phyloP scores from a whole-genome alignment of 2,113 vertebrate genomes.

The Paedocypris sp. region DNA sequence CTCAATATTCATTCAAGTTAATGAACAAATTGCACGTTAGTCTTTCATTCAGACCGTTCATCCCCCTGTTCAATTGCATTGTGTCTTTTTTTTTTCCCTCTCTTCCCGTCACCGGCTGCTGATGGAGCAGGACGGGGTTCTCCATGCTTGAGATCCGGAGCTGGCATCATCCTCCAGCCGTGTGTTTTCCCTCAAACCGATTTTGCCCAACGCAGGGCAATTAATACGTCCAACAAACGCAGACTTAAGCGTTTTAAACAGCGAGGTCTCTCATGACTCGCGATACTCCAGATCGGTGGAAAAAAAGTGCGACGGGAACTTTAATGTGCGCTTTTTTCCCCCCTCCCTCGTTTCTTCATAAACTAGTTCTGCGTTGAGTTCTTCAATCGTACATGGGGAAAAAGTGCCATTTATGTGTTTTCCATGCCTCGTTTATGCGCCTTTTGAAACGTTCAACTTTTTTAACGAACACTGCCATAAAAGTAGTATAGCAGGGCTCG shows the following conservation, averaged over 20 bases:
- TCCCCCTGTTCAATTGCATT: too few species aligned
- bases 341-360: not conserved
- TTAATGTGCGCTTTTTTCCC: conserved; percentile 11
- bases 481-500: conserved; percentile 22
- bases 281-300: not conserved
- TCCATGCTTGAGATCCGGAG: not conserved
- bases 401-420: conserved; percentile 32
- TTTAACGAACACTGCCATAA: conserved; percentile 30
- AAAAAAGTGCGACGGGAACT: not conserved
- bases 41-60: too few species aligned
- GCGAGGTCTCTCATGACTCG: conserved; percentile 13
- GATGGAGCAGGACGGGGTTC: not conserved
- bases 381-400: conserved; percentile 11
- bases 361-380: conserved; percentile 12
- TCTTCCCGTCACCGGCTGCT: not conserved
- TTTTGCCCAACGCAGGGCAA: conserved; percentile 26
- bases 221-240: conserved; percentile 32
- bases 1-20: too few species aligned
- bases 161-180: not conserved
- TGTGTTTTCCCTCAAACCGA: conserved; percentile 29
- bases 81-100: too few species aligned
- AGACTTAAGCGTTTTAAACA: conserved; percentile 19
- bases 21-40: too few species aligned
- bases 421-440: conserved; percentile 20
- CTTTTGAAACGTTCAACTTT: conserved; percentile 22